phyloP scores from a whole-genome alignment of 1,140 invertebrate species.

The Samia ricini region DNA sequence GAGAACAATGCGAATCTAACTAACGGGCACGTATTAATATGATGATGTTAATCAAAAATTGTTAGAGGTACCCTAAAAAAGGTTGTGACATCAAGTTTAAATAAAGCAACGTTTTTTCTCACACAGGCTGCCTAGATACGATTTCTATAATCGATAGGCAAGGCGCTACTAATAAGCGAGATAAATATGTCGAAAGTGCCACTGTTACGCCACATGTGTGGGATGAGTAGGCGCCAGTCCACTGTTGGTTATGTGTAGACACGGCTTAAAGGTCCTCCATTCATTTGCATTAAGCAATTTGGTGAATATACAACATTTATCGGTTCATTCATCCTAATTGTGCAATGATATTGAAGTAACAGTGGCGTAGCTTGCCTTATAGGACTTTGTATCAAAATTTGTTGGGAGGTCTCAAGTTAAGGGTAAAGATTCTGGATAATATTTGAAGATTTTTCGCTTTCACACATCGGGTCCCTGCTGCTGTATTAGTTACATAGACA shows the following conservation, averaged over 20 bases:
- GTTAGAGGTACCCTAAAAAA: constrained; percentile 22
- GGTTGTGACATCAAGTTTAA: constrained; percentile 33
- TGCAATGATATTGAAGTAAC: constrained; percentile 33
- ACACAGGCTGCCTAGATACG: constrained; percentile 41
- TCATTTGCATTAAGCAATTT: constrained; percentile 75
- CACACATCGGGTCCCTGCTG: too few species aligned
- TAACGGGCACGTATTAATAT: constrained; percentile 19
- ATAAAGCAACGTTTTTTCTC: constrained; percentile 31
- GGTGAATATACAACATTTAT: constrained; percentile 65
- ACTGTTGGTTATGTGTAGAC: constrained; percentile 45
- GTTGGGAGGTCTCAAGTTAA: too few species aligned
- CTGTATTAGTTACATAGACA: constrained; percentile 8
- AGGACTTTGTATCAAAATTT: neutral
- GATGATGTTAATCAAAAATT: constrained; percentile 28
- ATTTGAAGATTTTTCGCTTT: too few species aligned
- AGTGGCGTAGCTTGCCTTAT: constrained; percentile 1
- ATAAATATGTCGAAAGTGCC: constrained; percentile 71
- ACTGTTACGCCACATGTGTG: constrained; percentile 71
- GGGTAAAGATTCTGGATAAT: too few species aligned
- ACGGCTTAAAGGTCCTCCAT: constrained; percentile 66
- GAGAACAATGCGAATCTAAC: constrained; percentile 14
- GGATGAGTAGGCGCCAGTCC: constrained; percentile 65
- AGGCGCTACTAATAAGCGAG: constrained; percentile 53
- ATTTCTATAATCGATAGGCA: constrained; percentile 57
- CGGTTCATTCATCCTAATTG: constrained; percentile 65